Base-by-base conservation (phyloP, 2,888 invertebrate species). In the Stenichneumon culpator region DNA sequence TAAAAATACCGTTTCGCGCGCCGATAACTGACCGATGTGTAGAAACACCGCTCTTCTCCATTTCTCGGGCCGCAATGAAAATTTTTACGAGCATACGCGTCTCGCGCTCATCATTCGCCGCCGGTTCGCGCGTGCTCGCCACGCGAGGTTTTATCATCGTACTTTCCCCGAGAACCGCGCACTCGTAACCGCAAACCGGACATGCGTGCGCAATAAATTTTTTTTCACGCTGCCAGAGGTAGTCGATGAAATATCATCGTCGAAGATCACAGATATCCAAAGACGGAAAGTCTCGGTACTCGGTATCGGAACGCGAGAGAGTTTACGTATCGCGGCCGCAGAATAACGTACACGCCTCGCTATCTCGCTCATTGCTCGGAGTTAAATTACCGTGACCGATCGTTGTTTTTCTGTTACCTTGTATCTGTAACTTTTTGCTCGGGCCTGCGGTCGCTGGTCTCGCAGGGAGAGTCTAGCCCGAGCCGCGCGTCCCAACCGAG, bases 311-410 rank as follows among this genome's bases (percentile, higher is more conserved):
- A 9, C 36, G 36, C 36, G 9, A 36, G 36, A 36, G 36, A 36
- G 36, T 9, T 36, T 0, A 36, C 7, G 32, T 9, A 39, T 39
- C 11, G 39, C n/a, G n/a, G 19, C 9, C 57, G 47, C 39, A 19
- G 19, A 67, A 60, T 32, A 28, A 28, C 65, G 14, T n/a, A 16
- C 28, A 9, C 52, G 72, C 65, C 65, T 75, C 25, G 57, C 57
- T 14, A 47, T 57, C 57, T 54, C 47, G 80, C 75, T 83, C 75
- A 70, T 75, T 72, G 67, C 57, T 22, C 39, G 47, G 11, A 67
- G 57, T 79, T 57, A 70, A 83, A 83, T 83, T 77, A 80, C 74
- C 79, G 79, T 83, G 69, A 83, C 83, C 44, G 75, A 3, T 2
- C 22, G 74, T 69, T 70, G 16, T 74, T 69, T 79, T 69, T 78